Conservation (phyloP, 2,888 invertebrate genomes). For the Epinotia brunnichana region DNA sequence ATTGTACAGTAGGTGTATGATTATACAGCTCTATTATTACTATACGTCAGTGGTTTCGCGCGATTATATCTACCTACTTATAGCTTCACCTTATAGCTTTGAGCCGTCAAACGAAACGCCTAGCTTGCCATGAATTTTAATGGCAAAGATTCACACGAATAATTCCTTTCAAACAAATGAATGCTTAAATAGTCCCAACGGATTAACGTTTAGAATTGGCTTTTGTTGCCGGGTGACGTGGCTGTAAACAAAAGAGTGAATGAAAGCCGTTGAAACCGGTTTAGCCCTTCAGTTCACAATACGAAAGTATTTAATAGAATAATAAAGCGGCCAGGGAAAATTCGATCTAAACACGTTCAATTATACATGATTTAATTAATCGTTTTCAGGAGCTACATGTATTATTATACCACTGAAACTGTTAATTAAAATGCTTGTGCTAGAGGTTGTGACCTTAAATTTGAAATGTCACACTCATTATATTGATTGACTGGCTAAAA, state of each 20-base stretch:
- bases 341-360: constrained; percentile 7
- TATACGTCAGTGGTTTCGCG: too few species aligned
- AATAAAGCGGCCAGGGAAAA: constrained; percentile 16
- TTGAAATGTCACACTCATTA: neutral
- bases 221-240: constrained; percentile 50
- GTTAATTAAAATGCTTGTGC: neutral
- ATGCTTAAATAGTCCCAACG: constrained; percentile 61
- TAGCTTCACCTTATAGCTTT: constrained; percentile 49
- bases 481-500: neutral
- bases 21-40: too few species aligned
- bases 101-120: constrained; percentile 62
- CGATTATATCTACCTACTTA: too few species aligned
- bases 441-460: neutral
- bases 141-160: constrained; percentile 61
- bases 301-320: constrained; percentile 31
- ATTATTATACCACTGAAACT: neutral
- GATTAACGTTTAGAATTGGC: constrained; percentile 59
- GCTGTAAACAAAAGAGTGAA: constrained; percentile 50
- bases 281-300: constrained; percentile 20
- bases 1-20: too few species aligned
- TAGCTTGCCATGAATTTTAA: constrained; percentile 65
- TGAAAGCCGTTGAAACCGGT: constrained; percentile 13
- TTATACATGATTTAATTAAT: constrained; percentile 2
- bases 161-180: constrained; percentile 61
- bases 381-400: neutral